Evolutionary conservation across 2,888 invertebrate genomes (phyloP).

Genomic region (Morpho achilles): DNA sequence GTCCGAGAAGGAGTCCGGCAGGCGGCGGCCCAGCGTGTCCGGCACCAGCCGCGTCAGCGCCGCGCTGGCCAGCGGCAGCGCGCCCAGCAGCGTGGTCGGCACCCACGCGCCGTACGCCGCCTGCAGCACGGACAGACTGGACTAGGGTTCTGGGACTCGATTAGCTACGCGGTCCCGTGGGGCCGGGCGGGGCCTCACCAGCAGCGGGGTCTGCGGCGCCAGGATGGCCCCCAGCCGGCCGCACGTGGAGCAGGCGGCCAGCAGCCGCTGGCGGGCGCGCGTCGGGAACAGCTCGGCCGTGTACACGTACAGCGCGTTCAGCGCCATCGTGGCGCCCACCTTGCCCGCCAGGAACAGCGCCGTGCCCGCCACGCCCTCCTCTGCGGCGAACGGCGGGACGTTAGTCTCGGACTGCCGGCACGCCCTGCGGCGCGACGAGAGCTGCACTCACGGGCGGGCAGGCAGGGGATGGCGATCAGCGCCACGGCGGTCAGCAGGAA

Average conservation of each 20-base stretch:
- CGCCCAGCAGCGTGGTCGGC: conserved; percentile 73
- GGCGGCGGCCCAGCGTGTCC: conserved; percentile 79
- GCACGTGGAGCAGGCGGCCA: conserved; percentile 84
- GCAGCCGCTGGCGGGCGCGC: conserved; percentile 82
- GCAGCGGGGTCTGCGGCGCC: conserved; percentile 83
- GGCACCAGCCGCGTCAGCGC: conserved; percentile 76
- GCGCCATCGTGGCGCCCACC: conserved; percentile 82
- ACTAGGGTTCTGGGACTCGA: too few species aligned
- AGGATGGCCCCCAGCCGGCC: conserved; percentile 85
- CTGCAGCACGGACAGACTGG: conserved; percentile 31
- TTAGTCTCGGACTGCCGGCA: not conserved
- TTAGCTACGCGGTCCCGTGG: too few species aligned
- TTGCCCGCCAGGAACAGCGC: conserved; percentile 81
- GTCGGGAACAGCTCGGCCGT: conserved; percentile 87
- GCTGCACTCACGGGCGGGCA: conserved; percentile 44
- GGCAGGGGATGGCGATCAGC: conserved; percentile 49
- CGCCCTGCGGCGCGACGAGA: too few species aligned
- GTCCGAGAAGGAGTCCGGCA: conserved; percentile 81
- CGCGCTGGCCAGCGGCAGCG: conserved; percentile 76
- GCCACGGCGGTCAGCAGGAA: conserved; percentile 56
- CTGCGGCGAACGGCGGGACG: conserved; percentile 26
- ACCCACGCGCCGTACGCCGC: conserved; percentile 57
- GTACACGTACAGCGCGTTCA: conserved; percentile 83
- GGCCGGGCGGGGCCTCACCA: conserved; percentile 59
- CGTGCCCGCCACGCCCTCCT: conserved; percentile 37